Conservation (phyloP, 2,888 invertebrate species). For the Chalcosyrphus nemorum region DNA sequence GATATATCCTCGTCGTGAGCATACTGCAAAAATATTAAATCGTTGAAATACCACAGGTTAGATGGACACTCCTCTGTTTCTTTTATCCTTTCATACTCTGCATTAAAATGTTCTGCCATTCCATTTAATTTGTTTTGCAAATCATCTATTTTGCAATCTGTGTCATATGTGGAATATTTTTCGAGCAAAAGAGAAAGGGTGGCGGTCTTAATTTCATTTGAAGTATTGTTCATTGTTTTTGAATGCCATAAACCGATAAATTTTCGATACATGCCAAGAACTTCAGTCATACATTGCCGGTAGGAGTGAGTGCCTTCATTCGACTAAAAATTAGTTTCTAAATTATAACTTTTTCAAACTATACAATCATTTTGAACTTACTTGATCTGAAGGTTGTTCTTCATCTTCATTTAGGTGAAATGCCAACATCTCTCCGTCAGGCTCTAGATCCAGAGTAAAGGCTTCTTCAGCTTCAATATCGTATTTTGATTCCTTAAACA, state of each 20-base stretch:
- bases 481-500: background rate
- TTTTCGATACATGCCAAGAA: conserved; percentile 16
- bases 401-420: background rate
- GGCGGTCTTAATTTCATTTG: background rate
- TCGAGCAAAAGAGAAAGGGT: background rate
- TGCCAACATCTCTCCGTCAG: background rate
- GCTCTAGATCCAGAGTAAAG: background rate
- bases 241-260: conserved; percentile 22
- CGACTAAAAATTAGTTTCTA: background rate
- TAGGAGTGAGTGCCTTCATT: background rate
- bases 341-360: background rate
- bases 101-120: background rate
- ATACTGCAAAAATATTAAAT: background rate
- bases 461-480: background rate
- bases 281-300: background rate
- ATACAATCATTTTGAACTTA: background rate
- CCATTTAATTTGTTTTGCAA: background rate
- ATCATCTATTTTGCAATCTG: background rate
- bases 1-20: background rate
- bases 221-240: background rate
- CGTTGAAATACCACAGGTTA: background rate
- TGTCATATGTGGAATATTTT: background rate
- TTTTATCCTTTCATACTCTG: background rate
- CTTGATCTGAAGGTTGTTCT: background rate
- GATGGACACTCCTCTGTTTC: background rate